Evolutionary conservation across 2,888 invertebrate genomes (phyloP).

Genomic region (Meganola albula): DNA sequence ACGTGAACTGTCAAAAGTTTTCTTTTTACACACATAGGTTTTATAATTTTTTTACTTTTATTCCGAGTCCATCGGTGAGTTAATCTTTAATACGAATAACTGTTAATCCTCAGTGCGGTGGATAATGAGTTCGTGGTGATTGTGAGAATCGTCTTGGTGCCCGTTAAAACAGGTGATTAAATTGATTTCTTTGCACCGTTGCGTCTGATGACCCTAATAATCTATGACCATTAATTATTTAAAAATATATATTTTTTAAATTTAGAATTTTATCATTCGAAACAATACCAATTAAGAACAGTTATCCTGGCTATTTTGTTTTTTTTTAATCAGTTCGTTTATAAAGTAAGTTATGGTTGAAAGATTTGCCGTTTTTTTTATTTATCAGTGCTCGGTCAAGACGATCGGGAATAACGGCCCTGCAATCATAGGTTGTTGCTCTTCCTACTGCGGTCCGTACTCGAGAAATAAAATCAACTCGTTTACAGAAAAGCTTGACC

Average conservation of each 20-base stretch:
- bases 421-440: conserved; percentile 77
- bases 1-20: conserved; percentile 53
- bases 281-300: too few species aligned
- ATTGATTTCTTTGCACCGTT: conserved; percentile 46
- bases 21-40: conserved; percentile 26
- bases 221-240: too few species aligned
- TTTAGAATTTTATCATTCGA: too few species aligned
- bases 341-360: conserved; percentile 29
- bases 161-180: conserved; percentile 68
- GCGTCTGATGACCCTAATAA: conserved; percentile 36
- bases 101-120: conserved; percentile 62
- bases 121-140: conserved; percentile 71
- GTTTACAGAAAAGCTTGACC: conserved; percentile 41
- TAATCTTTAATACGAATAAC: conserved; percentile 65
- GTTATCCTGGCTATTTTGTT: too few species aligned
- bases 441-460: conserved; percentile 57
- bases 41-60: conserved; percentile 4
- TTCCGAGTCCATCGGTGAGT: conserved; percentile 15
- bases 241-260: too few species aligned
- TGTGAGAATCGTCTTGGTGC: conserved; percentile 62
- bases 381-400: conserved; percentile 57
- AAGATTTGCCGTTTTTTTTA: conserved; percentile 35
- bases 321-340: conserved; percentile 22
- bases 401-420: conserved; percentile 72
- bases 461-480: conserved; percentile 50